Evolutionary conservation across 2,888 invertebrate genomes (phyloP), one percentile per base, ranked within the genome.

Genomic region (Patella depressa): DNA sequence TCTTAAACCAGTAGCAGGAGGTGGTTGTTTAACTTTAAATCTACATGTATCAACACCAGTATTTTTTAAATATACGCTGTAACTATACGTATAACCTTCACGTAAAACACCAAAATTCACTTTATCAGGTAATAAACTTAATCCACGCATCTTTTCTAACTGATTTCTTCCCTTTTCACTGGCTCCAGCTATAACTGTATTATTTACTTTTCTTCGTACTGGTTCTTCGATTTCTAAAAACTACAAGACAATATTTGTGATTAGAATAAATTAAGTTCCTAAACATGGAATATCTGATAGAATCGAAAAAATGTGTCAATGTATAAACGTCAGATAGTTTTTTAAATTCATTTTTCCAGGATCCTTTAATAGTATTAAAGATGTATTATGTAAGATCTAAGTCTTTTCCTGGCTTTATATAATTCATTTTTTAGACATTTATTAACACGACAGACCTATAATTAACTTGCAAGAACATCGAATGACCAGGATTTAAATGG

Each of bases 41-140:
- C 91, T 82, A 81, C 91, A 91, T 14, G 90, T 83, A 79, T 92
- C 91, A 45, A 90, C 85, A 7, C 91, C 91, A 12, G 90, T 90
- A 84, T 92, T 92, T 78, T 88, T 89, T 57, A 92, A 83, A 34
- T 83, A 79, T 53, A 91, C 85, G 24, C 84, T 85, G 80, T 85
- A 88, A 71, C 83, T 82, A 82, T 91, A 92, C 3, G 90, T 91
- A 81, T 85, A 85, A 11, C 92, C 92, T 80, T 92, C 91, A 78
- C 85, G 86, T 29, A 92, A 84, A 7, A 89, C 84, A 53, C 92
- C 92, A 83, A 91, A 91, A 83, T 92, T 87, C 4, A 91, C 87
- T 71, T 86, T 84, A 76, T 89, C 88, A 24, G 91, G 91, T 14
- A 90, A 85, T 15, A 90, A 79, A 76, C 87, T 88, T 53, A 91